Evolutionary conservation across 2,888 invertebrate genomes (phyloP).

Genomic region (Hypselothyrea guttata): DNA sequence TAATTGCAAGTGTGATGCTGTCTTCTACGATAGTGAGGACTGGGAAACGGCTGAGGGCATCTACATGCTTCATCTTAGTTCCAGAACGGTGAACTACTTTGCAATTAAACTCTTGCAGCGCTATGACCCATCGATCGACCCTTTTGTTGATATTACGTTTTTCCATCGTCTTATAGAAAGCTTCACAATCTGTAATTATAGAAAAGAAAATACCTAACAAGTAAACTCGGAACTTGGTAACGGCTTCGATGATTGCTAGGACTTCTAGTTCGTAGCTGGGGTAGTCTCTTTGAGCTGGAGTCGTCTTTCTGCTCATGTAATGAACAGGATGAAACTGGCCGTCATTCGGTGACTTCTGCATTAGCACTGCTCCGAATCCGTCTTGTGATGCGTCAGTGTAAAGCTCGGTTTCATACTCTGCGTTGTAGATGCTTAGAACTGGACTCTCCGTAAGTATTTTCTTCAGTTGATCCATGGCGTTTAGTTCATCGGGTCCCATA

Average conservation of each 20-base stretch:
- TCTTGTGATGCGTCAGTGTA: slow-evolving; percentile 13
- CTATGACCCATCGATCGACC: slow-evolving; percentile 4
- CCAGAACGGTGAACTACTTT: slow-evolving; percentile 9
- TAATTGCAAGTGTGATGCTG: slow-evolving; percentile 1
- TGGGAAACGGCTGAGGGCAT: slow-evolving; percentile 4
- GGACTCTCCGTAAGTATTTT: not conserved
- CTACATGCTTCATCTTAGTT: slow-evolving; percentile 5
- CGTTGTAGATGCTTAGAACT: slow-evolving; percentile 6
- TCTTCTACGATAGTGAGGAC: not conserved
- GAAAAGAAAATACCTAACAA: not conserved
- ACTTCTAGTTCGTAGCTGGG: not conserved
- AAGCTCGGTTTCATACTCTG: slow-evolving; percentile 1
- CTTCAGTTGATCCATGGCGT: slow-evolving; percentile 10
- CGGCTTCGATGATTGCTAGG: not conserved
- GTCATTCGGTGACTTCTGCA: slow-evolving; percentile 5
- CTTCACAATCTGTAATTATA: not conserved
- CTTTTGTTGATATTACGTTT: too few relatives aligned
- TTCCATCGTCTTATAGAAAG: not conserved
- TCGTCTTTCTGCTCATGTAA: slow-evolving; percentile 7
- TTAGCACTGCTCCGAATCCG: slow-evolving; percentile 7
- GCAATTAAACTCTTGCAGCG: slow-evolving; percentile 14
- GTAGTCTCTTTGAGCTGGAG: not conserved
- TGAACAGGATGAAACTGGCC: slow-evolving; percentile 5
- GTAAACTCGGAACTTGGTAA: not conserved
- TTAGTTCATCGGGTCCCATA: too few relatives aligned